Base-by-base conservation (phyloP, 35 echinoderm and acorn worm genomes). In the Hemicentrotus pulcherrimus region DNA sequence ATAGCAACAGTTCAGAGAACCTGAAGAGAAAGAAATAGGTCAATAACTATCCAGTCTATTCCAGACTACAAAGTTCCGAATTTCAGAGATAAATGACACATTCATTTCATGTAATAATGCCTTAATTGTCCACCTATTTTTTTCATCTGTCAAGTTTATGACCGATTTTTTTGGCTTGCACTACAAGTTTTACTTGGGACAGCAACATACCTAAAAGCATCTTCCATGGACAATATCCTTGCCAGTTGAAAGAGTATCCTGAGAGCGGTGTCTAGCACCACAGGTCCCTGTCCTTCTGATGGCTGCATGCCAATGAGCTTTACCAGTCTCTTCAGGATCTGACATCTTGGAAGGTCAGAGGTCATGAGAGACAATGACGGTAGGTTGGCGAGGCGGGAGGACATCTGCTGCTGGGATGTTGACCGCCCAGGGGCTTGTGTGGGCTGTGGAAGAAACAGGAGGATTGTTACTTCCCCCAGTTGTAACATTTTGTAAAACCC, bases 241-340 rank as follows among this genome's bases (percentile, higher is more conserved):
- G 88, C 89, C 15, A 95, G 87, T 31, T 65, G 28, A 14, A 31
- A n/a, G 33, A 95, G 89, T 46, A 70, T 59, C 32, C 55, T 58
- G 2, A 95, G 22, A 47, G 95, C 88, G 8, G 88, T 65, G 48
- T 95, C 95, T 31, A 65, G 47, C 19, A 95, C 65, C 8, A 45
- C 24, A 22, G 31, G 4, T n/a, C 88, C 55, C 35, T 91, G 88
- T 13, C 88, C 89, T 31, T 91, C 87, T 6, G 48, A 48, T 32
- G 48, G 89, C 89, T 95, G 95, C 32, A 95, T 92, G 52, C 95
- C 48, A 28, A 33, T 46, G 45, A 95, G 92, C 89, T 91, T 95
- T 31, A 95, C 61, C 95, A 95, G 95, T 46, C 91, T 95, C 32
- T 61, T 85, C 50, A 95, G n/a, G 31, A 95, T 58, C 18, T 45